Evolutionary conservation across 1,140 invertebrate species (phyloP).

Genomic region (Sitophilus oryzae): DNA sequence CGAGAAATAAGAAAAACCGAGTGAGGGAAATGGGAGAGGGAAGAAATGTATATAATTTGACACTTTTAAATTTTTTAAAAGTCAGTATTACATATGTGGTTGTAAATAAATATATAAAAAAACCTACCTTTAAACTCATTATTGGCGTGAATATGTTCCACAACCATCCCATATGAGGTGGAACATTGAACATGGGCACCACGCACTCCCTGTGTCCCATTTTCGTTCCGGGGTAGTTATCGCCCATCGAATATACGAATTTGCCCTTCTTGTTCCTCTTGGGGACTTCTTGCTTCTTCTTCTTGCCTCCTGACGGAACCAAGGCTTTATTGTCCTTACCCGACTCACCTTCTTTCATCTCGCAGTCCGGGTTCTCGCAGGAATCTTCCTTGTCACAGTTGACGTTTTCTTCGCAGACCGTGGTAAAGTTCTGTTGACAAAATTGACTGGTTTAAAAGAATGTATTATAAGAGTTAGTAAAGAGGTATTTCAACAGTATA

Average conservation of each 20-base stretch:
- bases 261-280: conserved; percentile 28
- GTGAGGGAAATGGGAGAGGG: too few relatives aligned
- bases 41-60: too few relatives aligned
- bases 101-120: too few relatives aligned
- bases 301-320: conserved; percentile 13
- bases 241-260: conserved; percentile 37
- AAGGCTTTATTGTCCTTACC: background rate
- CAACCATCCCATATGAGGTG: conserved; percentile 53
- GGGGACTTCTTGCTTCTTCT: too few relatives aligned
- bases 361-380: conserved; percentile 14
- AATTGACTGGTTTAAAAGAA: too few relatives aligned
- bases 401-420: conserved; percentile 1
- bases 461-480: too few relatives aligned
- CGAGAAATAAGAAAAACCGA: too few relatives aligned
- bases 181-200: conserved; percentile 44
- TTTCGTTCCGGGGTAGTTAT: conserved; percentile 44
- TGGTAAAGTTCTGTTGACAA: background rate
- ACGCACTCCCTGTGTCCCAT: conserved; percentile 50
- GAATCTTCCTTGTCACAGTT: background rate
- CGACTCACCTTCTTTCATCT: conserved; percentile 4
- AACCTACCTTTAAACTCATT: conserved; percentile 31
- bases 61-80: too few relatives aligned
- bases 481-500: too few relatives aligned
- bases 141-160: conserved; percentile 46
- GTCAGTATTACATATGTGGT: too few relatives aligned